Evolutionary conservation across 2,888 invertebrate genomes (phyloP), one percentile per base, ranked within the genome.

Genomic region (Panzeria rudis): DNA sequence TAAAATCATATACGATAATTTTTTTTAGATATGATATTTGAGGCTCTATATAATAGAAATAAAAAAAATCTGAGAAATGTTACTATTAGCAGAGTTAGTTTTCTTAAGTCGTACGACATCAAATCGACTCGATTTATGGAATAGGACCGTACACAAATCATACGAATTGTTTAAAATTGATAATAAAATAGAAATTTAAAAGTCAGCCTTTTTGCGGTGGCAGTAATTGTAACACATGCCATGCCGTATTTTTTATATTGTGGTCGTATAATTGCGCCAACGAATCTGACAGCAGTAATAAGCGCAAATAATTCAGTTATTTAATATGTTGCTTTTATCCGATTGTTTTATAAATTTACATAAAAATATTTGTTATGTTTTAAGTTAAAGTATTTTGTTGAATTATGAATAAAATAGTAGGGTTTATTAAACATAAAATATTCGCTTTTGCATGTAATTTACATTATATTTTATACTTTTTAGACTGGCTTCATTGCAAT

Each of bases 311-410:
- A 20, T 50, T 47, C 15, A 17, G 32, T 8, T 29, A 59, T 35
- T 17, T 59, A n/a, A 59, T n/a, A 62, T 41, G 8, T 25, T 41
- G 2, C 6, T 47, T 68, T 15, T n/a, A 47, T 20, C 29, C 5
- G 29, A 29, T 29, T 2, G 29, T 5, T 29, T 29, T 29, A 5
- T 17, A 3, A 17, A 44, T 72, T 64, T 41, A 11, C 9, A 5
- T 23, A 13, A 68, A 20, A 41, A 17, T 44, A 23, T 25, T 41
- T 56, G 13, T 23, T 50, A 11, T 54, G 7, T 7, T 38, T 56
- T 59, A 47, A 50, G 17, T 44, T 47, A 44, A 35, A 29, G 56
- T 47, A 35, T 54, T 75, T 69, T 76, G 76, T 66, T 66, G 15
- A 54, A 32, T 15, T 32, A 54, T 29, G n/a, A 66, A 76, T 64